These are phyloP conservation scores for Coptotermes formosanus DNA, from an alignment of 1,140 invertebrate species.

Conservation along the genomic window DNA sequence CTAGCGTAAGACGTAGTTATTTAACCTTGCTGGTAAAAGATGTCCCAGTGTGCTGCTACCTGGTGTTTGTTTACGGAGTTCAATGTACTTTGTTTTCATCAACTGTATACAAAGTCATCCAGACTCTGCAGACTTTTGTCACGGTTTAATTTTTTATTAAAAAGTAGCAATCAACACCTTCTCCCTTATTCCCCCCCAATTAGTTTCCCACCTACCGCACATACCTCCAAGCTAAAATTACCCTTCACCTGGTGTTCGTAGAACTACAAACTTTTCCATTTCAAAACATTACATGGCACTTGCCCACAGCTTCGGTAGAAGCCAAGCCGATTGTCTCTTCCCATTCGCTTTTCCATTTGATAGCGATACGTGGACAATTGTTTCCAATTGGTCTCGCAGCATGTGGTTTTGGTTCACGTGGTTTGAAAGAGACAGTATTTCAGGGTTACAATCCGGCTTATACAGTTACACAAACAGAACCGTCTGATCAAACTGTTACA, in stretches of 20 bases:
- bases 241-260: background rate
- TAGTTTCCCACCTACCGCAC: background rate
- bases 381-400: slow-evolving; percentile 2
- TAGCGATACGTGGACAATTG: background rate
- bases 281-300: background rate
- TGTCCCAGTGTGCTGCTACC: background rate
- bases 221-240: background rate
- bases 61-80: background rate
- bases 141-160: background rate
- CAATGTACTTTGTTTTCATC: background rate
- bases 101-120: background rate
- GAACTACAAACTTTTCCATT: background rate
- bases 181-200: background rate
- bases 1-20: background rate
- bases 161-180: background rate
- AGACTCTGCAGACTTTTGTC: background rate
- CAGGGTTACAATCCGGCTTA: background rate
- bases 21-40: background rate
- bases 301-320: background rate
- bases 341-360: background rate
- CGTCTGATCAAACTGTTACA: background rate
- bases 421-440: background rate
- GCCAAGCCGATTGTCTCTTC: background rate
- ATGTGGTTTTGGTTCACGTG: background rate
- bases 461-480: background rate